Base-by-base conservation (phyloP, 2,113 vertebrate genomes). In the Channa argus region DNA sequence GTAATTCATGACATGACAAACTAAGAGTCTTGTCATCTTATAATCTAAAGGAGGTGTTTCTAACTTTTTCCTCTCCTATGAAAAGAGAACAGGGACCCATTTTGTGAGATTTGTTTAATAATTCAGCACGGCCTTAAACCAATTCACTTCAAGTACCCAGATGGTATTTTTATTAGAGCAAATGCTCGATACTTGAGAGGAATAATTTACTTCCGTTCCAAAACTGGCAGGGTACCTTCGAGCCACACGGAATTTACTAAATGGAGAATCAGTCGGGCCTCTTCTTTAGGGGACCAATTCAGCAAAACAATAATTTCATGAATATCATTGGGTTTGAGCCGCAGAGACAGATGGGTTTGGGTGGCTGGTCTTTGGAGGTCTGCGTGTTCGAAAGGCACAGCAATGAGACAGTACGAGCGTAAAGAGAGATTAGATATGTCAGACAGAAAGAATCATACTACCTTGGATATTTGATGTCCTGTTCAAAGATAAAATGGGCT, bases 161-260 rank as follows among this genome's bases (percentile, higher is more conserved):
- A 92, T 91, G 91, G 83, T 92, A 84, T 90, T 92, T 91, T 88
- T 93, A 90, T 91, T 90, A 83, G 78, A 24, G 77, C 80, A 82
- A 90, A 86, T 80, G 79, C 85, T 91, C 41, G 33, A 67, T 84
- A 74, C 83, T 92, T 77, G 77, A 91, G 85, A 85, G 73, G 79
- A 91, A 90, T 87, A 88, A 89, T 91, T 89, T 83, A 67, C 63
- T 78, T 54, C 64, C 53, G 37, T 84, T 71, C 49, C 43, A 43
- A 79, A 86, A 86, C 71, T 81, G 77, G 58, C 79, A 82, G 59
- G 70, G 51, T 62, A 88, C 75, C 79, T 88, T 52, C 8, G 24
- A 86, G 81, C 64, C 47, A 72, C 15, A 12, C 43, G 9, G 41
- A 87, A 78, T 83, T 75, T 59, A 68, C 77, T 53, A 68, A 77